A percentile compares a stretch with the other conserved stretches of the same genome.
Evolutionary conservation across 2,888 invertebrate species (phyloP).

Genomic region (Dasypogon diadema): DNA sequence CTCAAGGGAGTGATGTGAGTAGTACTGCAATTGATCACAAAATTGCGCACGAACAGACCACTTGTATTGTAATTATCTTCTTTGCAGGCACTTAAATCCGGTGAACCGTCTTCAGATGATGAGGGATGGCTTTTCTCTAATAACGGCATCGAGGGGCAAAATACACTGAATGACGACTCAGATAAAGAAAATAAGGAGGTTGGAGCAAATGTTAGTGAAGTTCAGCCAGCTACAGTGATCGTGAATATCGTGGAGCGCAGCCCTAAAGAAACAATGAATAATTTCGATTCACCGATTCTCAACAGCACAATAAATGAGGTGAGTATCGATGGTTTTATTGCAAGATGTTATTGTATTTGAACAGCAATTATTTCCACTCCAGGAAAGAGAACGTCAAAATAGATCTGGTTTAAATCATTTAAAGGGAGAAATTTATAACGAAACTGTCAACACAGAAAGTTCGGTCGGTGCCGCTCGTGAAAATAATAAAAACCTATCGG

Average conservation of each 20-base stretch:
- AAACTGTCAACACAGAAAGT: conserved; percentile 48
- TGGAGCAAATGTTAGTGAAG: conserved; percentile 22
- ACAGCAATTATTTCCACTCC: conserved; percentile 5
- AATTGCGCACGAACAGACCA: neutral
- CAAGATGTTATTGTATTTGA: neutral
- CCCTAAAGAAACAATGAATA: conserved; percentile 16
- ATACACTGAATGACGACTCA: conserved; percentile 62
- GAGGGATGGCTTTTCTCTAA: conserved; percentile 67
- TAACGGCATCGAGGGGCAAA: conserved; percentile 52
- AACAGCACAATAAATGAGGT: conserved; percentile 48
- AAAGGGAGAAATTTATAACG: conserved; percentile 53
- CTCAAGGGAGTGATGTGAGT: conserved; percentile 67
- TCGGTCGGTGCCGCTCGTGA: neutral
- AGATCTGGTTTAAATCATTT: conserved; percentile 54
- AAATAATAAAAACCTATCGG: conserved; percentile 46
- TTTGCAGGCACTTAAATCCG: conserved; percentile 63
- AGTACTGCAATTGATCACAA: conserved; percentile 50
- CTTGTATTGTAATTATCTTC: conserved; percentile 7
- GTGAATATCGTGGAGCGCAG: conserved; percentile 16
- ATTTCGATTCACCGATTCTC: conserved; percentile 36
- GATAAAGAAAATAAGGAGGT: conserved; percentile 68
- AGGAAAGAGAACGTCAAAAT: conserved; percentile 42
- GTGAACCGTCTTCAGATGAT: conserved; percentile 75
- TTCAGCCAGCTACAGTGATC: neutral
- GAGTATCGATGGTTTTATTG: neutral